phyloP scores from a whole-genome alignment of 64 coral and sea anemone genomes.

The Exaiptasia diaphana region DNA sequence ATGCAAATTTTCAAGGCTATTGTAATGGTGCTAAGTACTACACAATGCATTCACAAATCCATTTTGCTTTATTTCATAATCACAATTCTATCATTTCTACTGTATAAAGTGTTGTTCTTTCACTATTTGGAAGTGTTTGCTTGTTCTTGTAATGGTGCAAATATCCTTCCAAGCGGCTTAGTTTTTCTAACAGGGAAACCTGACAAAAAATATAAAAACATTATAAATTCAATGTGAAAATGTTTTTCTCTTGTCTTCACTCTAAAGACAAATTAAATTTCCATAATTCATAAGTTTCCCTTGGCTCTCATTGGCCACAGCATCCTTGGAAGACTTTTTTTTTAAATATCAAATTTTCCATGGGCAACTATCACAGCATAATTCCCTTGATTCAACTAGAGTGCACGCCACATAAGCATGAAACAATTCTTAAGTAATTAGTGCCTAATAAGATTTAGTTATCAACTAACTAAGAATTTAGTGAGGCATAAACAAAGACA shows the following conservation, averaged over 20 bases:
- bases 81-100: slow-evolving; percentile 14
- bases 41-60: too few species aligned
- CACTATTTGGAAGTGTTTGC: neutral
- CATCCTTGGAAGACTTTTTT: neutral
- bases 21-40: too few species aligned
- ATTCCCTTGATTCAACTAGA: neutral
- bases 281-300: neutral
- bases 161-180: neutral
- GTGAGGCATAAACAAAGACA: neutral
- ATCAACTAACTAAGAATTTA: neutral
- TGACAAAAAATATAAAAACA: neutral
- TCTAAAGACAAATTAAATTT: neutral
- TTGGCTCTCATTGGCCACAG: neutral
- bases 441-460: neutral
- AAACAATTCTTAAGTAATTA: too few species aligned
- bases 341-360: neutral
- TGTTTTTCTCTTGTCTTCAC: neutral
- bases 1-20: too few species aligned
- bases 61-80: too few species aligned
- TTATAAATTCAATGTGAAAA: neutral
- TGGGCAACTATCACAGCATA: neutral
- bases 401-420: neutral
- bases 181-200: neutral
- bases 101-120: neutral
- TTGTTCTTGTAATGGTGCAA: neutral